Evolutionary conservation across 1,140 invertebrate species (phyloP), one percentile per base, ranked within the genome.

Genomic region (Phortica variegata): DNA sequence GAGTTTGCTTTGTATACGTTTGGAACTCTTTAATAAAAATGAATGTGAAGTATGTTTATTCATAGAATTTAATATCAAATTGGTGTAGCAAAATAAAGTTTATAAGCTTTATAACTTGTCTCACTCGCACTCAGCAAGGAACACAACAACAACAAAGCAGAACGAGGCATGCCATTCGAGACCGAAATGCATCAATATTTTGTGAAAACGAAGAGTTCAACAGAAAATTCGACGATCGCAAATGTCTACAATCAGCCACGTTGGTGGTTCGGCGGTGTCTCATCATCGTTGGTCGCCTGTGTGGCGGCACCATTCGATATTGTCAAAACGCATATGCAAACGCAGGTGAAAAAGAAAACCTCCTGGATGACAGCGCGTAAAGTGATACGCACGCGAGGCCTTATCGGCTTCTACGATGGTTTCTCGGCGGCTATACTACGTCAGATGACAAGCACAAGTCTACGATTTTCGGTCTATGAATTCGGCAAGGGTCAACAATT

Each of bases 381-480:
- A 2, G 50, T 59, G 2, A 26, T 48, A 1, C 19, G 21, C 5
- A 18, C 41, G 3, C 39, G 50, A 48, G 57, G 57, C 50, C 8
- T 95, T 46, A 68, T 87, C 17, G 93, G 93, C 13, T 82, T 99
- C 1, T 99, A 99, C 68, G 97, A 91, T 84, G 97, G 97, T 38
- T 83, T 99, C 26, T 91, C 91, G 42, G 97, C 97, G 15, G 97
- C 95, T 4, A 76, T 98, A 18, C 76, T 94, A 13, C 80, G 96
- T 42, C 97, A 99, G 77, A 74, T 95, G 13, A 96, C 95, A n/a
- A 98, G 98, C 79, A 97, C 95, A 3, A 95, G 92, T 13, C 91
- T 91, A 15, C 81, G 96, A 66, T 99, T 99, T 84, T 94, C 88
- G 34, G 88, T 97, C 56, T 99, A 99, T 79, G 96, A 98, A 82